Evolutionary conservation across 2,113 vertebrate species (phyloP).

Genomic region (Pollimyrus isidori): DNA sequence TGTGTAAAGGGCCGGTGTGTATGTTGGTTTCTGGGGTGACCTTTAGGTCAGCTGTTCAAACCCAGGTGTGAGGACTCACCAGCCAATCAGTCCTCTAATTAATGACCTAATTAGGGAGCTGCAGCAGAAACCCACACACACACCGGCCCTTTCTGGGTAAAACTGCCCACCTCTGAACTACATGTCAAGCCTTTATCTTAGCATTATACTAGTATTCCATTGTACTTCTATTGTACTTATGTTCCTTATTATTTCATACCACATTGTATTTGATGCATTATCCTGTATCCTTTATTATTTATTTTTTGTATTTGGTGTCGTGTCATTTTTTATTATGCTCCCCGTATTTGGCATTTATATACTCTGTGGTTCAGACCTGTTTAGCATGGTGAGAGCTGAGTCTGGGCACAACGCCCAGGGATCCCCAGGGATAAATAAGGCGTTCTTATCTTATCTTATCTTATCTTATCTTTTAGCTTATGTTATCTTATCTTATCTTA

Average conservation of each 20-base stretch:
- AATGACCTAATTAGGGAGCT: too few species aligned
- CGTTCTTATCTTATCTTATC: not conserved
- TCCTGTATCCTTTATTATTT: not conserved
- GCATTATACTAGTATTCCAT: not conserved
- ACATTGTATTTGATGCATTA: not conserved
- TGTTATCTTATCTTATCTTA: not conserved
- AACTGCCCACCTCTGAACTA: not conserved
- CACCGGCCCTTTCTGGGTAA: too few species aligned
- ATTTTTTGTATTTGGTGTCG: too few species aligned
- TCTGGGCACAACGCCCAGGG: not conserved
- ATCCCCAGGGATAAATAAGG: not conserved
- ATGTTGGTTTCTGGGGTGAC: too few species aligned
- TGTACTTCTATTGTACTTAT: not conserved
- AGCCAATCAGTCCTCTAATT: too few species aligned
- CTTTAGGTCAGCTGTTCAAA: too few species aligned
- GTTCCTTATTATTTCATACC: not conserved
- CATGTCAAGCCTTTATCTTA: not conserved
- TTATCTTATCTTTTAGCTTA: not conserved
- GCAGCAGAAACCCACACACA: accelerated
- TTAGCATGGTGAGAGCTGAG: not conserved
- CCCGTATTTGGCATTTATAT: not conserved
- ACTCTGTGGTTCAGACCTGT: not conserved
- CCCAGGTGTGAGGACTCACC: too few species aligned
- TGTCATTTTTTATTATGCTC: not conserved
- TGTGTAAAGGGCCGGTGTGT: too few species aligned